A percentile compares a stretch with the other conserved stretches of the same genome.
Conservation (phyloP, 2,113 vertebrate genomes). For the Speoplatyrhinus poulsoni region DNA sequence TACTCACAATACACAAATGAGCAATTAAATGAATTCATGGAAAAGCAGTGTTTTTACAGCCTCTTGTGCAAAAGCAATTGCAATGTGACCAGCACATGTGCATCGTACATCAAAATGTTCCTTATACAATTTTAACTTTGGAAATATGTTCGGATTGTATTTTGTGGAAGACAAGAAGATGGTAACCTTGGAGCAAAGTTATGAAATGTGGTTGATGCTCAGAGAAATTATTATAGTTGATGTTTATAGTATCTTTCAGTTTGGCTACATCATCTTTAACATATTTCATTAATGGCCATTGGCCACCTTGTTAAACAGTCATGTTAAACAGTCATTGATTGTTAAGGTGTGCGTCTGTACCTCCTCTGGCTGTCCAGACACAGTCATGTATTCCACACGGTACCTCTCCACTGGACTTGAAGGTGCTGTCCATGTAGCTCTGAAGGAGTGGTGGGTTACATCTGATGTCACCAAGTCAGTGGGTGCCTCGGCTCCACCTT, state of each 20-base stretch:
- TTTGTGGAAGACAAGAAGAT: too few relatives aligned
- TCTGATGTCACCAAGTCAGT: conserved; percentile 91
- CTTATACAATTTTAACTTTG: too few relatives aligned
- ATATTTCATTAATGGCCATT: too few relatives aligned
- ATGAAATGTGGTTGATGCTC: too few relatives aligned
- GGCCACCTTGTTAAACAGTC: too few relatives aligned
- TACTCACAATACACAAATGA: too few relatives aligned
- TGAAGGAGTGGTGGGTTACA: conserved; percentile 87
- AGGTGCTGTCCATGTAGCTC: conserved; percentile 87
- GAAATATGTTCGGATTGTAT: too few relatives aligned
- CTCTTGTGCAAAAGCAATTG: too few relatives aligned
- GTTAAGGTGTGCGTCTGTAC: conserved; percentile 65
- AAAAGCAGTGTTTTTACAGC: neutral
- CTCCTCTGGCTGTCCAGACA: conserved; percentile 81
- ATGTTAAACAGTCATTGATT: neutral
- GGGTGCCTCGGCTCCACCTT: conserved; percentile 76
- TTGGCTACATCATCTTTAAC: too few relatives aligned
- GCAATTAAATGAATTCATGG: neutral
- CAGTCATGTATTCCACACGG: conserved; percentile 88
- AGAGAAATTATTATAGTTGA: too few relatives aligned
- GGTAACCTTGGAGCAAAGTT: too few relatives aligned
- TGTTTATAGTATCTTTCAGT: too few relatives aligned
- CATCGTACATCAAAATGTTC: neutral
- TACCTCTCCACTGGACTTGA: conserved; percentile 88
- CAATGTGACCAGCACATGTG: neutral